A percentile compares a stretch with the other conserved stretches of the same genome.
Conservation (phyloP, 2,888 invertebrate genomes). For the Entomobrya multifasciata region DNA sequence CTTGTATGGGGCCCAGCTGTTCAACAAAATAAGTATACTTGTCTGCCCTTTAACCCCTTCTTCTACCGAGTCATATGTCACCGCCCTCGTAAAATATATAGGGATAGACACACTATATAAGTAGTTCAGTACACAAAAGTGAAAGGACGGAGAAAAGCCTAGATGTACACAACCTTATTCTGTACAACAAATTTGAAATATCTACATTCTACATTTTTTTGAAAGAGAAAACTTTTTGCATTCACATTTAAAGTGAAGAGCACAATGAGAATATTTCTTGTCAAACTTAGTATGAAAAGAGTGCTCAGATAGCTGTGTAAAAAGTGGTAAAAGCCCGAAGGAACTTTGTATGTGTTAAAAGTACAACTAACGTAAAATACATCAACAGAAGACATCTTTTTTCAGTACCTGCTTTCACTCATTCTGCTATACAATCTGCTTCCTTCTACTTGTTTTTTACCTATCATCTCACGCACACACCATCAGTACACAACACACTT, state of each 20-base stretch:
- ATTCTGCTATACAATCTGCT: too few species aligned
- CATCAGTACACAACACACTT: too few species aligned
- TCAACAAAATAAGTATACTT: not conserved
- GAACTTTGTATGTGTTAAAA: not conserved
- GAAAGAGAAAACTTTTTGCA: not conserved
- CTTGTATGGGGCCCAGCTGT: slow-evolving; percentile 18
- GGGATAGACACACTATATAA: too few species aligned
- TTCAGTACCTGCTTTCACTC: not conserved
- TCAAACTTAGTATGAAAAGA: not conserved
- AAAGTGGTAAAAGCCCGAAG: not conserved
- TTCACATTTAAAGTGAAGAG: not conserved
- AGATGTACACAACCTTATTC: not conserved
- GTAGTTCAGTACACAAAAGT: too few species aligned
- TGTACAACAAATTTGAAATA: too few species aligned
- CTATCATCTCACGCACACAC: too few species aligned
- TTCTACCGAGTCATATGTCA: too few species aligned
- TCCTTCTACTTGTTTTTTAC: too few species aligned
- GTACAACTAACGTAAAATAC: not conserved
- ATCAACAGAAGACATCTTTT: not conserved
- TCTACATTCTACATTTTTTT: too few species aligned
- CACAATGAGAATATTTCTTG: slow-evolving; percentile 8
- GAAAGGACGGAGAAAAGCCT: not conserved
- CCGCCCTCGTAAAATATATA: too few species aligned
- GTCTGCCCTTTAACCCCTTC: not conserved
- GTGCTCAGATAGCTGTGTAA: not conserved